Evolutionary conservation across 2,888 invertebrate genomes (phyloP).

Genomic region (Trisateles emortualis): DNA sequence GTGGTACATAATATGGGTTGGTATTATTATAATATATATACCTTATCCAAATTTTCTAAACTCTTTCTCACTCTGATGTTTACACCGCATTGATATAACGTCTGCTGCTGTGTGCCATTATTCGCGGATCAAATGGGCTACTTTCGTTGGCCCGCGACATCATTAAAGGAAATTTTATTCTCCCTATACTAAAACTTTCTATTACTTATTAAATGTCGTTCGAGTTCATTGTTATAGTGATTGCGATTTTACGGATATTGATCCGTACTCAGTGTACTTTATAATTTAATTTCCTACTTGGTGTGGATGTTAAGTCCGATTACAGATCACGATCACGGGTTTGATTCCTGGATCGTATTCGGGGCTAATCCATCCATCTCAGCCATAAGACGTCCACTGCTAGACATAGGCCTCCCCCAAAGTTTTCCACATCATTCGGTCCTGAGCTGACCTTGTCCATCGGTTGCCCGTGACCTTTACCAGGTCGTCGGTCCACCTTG

Average conservation of each 20-base stretch:
- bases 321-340: no score
- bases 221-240: constrained; percentile 33
- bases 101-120: constrained; percentile 70
- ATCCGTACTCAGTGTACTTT: neutral
- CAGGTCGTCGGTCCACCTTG: no score
- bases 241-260: constrained; percentile 12
- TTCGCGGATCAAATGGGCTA: constrained; percentile 75
- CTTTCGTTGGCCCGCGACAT: constrained; percentile 59
- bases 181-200: constrained; percentile 63
- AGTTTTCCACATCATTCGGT: no score
- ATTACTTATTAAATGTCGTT: constrained; percentile 61
- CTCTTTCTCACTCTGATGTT: constrained; percentile 48
- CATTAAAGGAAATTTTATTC: constrained; percentile 75
- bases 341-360: no score
- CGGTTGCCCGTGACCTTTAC: no score
- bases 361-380: no score
- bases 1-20: no score
- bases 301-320: no score
- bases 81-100: constrained; percentile 67
- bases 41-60: constrained; percentile 23
- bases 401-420: no score
- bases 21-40: neutral
- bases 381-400: no score
- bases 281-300: no score
- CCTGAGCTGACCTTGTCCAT: no score